Conservation (phyloP, 1,140 invertebrate genomes). For the Spodoptera frugiperda region DNA sequence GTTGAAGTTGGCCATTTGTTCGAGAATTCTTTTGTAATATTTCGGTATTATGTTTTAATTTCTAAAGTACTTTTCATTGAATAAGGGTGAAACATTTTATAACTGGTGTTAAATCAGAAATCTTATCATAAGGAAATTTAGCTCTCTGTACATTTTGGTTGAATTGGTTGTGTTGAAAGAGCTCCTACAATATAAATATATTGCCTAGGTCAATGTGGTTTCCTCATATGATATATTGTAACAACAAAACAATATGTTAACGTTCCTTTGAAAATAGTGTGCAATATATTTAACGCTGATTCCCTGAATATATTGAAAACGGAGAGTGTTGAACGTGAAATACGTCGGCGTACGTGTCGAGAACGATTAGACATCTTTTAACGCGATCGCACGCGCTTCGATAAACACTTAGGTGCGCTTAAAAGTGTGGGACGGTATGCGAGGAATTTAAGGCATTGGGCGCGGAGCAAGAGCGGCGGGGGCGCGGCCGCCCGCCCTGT, state of each 20-base stretch:
- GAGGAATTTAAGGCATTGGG: conserved; percentile 74
- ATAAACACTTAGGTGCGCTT: conserved; percentile 69
- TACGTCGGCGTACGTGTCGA: conserved; percentile 47
- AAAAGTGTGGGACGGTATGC: conserved; percentile 68
- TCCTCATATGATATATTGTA: neutral
- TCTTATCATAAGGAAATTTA: neutral
- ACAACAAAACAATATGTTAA: neutral
- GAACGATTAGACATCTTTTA: conserved; percentile 53
- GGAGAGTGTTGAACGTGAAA: conserved; percentile 27
- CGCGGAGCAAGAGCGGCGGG: conserved; percentile 53
- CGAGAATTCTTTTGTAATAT: conserved; percentile 18
- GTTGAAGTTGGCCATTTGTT: conserved; percentile 30
- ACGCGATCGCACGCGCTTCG: conserved; percentile 55
- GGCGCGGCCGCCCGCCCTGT: conserved; percentile 71
- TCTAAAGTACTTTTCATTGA: neutral
- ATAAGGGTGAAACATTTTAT: too few species aligned
- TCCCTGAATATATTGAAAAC: conserved; percentile 6
- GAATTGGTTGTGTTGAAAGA: neutral
- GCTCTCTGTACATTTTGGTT: neutral
- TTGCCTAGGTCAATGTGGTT: neutral
- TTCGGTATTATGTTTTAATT: conserved; percentile 20
- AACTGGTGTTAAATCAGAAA: too few species aligned
- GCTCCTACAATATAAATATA: neutral
- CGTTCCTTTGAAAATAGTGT: conserved; percentile 8
- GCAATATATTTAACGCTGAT: conserved; percentile 1